phyloP scores from a whole-genome alignment of 2,113 vertebrate species.

The Ascaphus truei region DNA sequence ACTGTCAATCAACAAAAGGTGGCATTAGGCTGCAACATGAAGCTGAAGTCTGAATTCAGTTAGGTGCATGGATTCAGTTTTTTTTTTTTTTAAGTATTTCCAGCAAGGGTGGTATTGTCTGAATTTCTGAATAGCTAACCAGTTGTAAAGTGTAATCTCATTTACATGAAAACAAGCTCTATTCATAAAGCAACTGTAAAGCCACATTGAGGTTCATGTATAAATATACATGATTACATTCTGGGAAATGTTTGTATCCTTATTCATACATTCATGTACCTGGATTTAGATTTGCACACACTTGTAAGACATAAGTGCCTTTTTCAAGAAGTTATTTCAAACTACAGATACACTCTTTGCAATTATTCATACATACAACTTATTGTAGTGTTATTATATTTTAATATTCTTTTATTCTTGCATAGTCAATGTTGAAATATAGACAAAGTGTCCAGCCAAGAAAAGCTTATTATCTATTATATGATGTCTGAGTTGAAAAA shows the following conservation, averaged over 20 bases:
- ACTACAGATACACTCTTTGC: constrained; percentile 52
- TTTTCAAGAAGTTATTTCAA: constrained; percentile 57
- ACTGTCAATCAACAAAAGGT: constrained; percentile 52
- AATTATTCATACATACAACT: neutral
- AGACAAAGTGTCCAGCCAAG: neutral
- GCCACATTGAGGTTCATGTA: constrained; percentile 57
- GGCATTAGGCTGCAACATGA: constrained; percentile 46
- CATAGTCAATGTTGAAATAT: neutral
- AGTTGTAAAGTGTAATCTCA: constrained; percentile 60
- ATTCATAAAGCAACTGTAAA: constrained; percentile 63
- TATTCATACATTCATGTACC: constrained; percentile 61
- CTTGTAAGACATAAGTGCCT: constrained; percentile 17
- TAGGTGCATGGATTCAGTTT: constrained; percentile 58
- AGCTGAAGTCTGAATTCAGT: constrained; percentile 52
- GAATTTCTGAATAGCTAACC: constrained; percentile 61
- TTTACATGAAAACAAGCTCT: constrained; percentile 70
- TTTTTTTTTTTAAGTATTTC: constrained; percentile 48
- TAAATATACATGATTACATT: constrained; percentile 63
- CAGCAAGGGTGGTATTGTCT: constrained; percentile 61
- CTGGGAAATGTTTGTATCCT: constrained; percentile 57
- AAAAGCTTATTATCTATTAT: neutral
- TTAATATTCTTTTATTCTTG: neutral
- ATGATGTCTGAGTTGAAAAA: neutral
- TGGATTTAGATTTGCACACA: constrained; percentile 65
- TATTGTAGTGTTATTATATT: constrained; percentile 1